Conservation (phyloP, 2,888 invertebrate species). For the Tiliacea aurago region DNA sequence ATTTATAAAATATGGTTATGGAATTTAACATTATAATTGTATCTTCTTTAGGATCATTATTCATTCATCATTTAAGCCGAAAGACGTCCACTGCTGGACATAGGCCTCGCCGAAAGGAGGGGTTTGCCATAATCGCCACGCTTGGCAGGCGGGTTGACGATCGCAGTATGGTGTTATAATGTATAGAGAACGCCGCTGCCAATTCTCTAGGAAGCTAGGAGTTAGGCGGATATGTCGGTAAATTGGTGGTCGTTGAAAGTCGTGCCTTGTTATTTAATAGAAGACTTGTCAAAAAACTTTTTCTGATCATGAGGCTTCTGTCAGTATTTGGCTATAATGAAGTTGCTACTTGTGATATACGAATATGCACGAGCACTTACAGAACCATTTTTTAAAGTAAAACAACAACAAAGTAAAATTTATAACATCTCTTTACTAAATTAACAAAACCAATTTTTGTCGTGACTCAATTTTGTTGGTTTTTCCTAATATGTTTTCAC, state of each 20-base stretch:
- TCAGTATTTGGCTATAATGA: background rate
- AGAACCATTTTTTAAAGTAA: background rate
- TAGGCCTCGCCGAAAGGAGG: too few relatives aligned
- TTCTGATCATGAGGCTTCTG: background rate
- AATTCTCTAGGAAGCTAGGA: too few relatives aligned
- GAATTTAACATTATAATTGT: background rate
- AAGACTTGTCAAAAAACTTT: background rate
- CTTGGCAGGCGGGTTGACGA: too few relatives aligned
- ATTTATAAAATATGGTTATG: conserved; percentile 4
- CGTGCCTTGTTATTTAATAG: background rate
- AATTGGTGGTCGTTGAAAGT: background rate
- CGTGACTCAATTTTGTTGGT: background rate
- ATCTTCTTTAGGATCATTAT: background rate
- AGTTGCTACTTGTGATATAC: background rate
- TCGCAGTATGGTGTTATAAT: too few relatives aligned
- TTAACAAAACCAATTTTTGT: background rate
- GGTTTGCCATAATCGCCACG: too few relatives aligned
- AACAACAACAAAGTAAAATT: background rate
- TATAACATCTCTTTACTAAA: background rate
- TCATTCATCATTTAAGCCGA: too few relatives aligned
- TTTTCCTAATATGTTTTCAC: conserved; percentile 1
- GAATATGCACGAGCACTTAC: background rate
- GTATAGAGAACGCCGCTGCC: too few relatives aligned
- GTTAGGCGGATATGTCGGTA: background rate
- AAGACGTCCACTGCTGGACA: too few relatives aligned